Conservation (phyloP, 2,888 invertebrate genomes). For the Myopa tessellatipennis region DNA sequence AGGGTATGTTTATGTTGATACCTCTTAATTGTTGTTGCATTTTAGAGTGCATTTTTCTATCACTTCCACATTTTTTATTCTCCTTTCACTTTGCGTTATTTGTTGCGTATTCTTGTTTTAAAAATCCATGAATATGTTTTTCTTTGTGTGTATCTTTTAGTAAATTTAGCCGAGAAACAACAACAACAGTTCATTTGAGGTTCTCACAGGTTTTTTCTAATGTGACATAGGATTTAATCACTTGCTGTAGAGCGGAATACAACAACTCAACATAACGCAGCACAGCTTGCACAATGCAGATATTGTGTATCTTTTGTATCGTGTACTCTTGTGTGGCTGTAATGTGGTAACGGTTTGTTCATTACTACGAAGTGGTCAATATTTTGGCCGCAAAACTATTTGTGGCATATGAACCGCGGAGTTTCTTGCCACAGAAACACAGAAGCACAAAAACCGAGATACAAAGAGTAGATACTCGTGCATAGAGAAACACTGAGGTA, state of each 20-base stretch:
- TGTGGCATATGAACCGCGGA: no score
- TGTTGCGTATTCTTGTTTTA: no score
- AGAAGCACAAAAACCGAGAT: no score
- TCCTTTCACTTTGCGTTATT: no score
- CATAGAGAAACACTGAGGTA: no score
- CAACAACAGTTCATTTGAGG: neutral
- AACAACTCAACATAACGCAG: neutral
- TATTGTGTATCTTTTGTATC: neutral
- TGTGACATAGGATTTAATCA: constrained; percentile 15
- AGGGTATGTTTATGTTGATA: no score
- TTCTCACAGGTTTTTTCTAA: constrained; percentile 9
- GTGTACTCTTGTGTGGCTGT: neutral
- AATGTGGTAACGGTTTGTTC: neutral
- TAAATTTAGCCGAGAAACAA: neutral
- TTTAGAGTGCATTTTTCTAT: no score
- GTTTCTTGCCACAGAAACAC: no score
- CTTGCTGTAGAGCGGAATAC: constrained; percentile 1
- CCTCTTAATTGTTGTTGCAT: no score
- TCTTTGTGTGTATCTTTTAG: neutral
- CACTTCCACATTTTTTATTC: no score
- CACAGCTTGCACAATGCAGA: constrained; percentile 8
- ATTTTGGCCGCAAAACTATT: neutral
- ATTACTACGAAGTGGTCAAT: neutral
- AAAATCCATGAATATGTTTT: neutral
- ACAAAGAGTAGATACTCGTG: no score